Evolutionary conservation across 1,140 invertebrate species (phyloP).

Genomic region (Globodera rostochiensis): DNA sequence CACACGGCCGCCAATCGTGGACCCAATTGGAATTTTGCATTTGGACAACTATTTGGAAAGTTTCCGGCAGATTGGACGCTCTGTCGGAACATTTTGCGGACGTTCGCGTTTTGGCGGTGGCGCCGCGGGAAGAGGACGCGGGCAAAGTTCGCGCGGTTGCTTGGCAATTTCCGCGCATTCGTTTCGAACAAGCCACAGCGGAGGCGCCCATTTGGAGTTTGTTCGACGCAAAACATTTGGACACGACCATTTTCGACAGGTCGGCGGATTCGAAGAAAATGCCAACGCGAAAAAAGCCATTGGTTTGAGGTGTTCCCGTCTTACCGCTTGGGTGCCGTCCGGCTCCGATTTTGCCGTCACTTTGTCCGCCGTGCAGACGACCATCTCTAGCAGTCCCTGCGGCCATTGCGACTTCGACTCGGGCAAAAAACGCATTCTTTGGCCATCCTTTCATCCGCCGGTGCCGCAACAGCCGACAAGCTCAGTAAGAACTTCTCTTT

Average conservation of each 20-base stretch:
- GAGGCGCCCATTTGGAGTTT: slow-evolving; percentile 23
- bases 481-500: background rate
- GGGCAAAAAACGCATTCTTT: background rate
- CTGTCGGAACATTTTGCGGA: slow-evolving; percentile 19
- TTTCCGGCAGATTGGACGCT: slow-evolving; percentile 15
- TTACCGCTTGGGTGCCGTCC: background rate
- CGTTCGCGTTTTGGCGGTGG: slow-evolving; percentile 24
- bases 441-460: slow-evolving; percentile 26
- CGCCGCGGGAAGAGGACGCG: slow-evolving; percentile 8
- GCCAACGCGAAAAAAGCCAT: background rate
- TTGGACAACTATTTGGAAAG: background rate
- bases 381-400: slow-evolving; percentile 7
- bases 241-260: slow-evolving; percentile 39
- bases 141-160: slow-evolving; percentile 7
- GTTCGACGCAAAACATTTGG: slow-evolving; percentile 32
- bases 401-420: slow-evolving; percentile 20
- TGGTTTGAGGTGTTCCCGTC: slow-evolving; percentile 17
- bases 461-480: background rate
- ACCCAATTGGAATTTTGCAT: background rate
- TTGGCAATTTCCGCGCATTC: slow-evolving; percentile 20
- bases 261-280: background rate
- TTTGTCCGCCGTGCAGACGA: background rate
- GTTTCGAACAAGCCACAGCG: slow-evolving; percentile 26
- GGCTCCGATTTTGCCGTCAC: background rate
- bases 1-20: slow-evolving; percentile 15